phyloP scores from a whole-genome alignment of 2,797 vertebrate species.

The Smutsia temminckii region DNA sequence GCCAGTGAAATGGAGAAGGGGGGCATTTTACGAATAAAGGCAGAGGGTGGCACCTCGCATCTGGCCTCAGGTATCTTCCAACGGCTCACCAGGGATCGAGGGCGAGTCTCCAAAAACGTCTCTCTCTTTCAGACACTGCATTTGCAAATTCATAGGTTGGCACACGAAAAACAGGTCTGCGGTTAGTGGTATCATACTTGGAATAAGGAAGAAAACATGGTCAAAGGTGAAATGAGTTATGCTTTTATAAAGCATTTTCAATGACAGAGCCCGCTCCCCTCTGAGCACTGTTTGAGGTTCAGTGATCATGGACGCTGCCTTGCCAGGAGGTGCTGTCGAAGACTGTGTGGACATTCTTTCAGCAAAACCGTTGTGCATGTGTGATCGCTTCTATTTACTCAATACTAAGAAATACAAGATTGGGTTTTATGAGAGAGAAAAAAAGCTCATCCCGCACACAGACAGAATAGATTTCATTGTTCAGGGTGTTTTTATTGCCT shows the following conservation, averaged over 20 bases:
- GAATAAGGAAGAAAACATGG: background rate
- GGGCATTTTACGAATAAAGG: background rate
- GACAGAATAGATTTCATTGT: constrained; percentile 4
- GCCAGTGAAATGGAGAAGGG: background rate
- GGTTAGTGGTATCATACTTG: background rate
- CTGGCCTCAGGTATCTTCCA: background rate
- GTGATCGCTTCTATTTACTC: constrained; percentile 19
- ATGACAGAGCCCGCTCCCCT: background rate
- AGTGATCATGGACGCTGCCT: background rate
- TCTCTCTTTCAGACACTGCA: background rate
- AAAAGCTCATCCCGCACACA: background rate
- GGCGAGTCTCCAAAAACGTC: background rate
- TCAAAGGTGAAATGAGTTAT: background rate
- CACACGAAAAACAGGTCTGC: background rate
- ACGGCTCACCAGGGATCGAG: background rate
- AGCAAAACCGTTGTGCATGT: background rate
- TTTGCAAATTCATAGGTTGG: background rate
- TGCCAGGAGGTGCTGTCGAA: background rate
- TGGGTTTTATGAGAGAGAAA: background rate
- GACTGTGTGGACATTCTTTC: background rate
- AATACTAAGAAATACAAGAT: background rate
- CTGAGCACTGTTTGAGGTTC: background rate
- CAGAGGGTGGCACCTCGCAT: background rate
- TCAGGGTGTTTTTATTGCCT: constrained; percentile 31
- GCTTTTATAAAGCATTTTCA: background rate